These are phyloP conservation scores for Pecten maximus DNA, from an alignment of 2,888 invertebrate genomes.

Conservation along the genomic window DNA sequence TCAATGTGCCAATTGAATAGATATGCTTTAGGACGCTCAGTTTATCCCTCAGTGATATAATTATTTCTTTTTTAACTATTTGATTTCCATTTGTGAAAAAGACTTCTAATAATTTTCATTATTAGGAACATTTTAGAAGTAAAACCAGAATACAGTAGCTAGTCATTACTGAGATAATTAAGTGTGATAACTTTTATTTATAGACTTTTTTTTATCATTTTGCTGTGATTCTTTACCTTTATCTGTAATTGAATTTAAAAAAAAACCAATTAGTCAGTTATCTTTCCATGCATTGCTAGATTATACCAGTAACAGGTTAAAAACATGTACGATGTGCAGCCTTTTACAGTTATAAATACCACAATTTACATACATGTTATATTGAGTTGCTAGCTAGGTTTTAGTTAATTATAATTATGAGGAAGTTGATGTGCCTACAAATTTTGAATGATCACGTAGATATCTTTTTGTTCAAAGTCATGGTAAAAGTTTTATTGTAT, in stretches of 20 bases:
- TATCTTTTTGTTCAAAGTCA: neutral
- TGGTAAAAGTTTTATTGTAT: neutral
- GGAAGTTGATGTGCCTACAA: neutral
- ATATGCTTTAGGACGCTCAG: neutral
- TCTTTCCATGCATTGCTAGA: neutral
- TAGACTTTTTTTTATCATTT: neutral
- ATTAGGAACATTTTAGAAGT: neutral
- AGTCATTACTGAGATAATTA: neutral
- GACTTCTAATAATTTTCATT: neutral
- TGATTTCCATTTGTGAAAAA: neutral
- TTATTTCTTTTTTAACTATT: neutral
- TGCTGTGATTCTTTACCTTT: neutral
- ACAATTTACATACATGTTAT: neutral
- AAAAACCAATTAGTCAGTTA: neutral
- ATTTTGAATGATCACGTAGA: neutral
- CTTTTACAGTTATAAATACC: neutral
- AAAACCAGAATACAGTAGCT: neutral
- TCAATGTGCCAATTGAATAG: conserved; percentile 14
- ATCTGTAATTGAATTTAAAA: neutral
- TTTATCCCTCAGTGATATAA: neutral
- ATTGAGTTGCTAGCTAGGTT: neutral
- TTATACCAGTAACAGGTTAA: too few species aligned
- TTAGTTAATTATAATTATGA: neutral
- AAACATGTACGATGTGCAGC: too few species aligned
- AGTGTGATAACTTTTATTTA: neutral